Base-by-base conservation (phyloP, 2,888 invertebrate genomes). In the Lithophane leautieri region DNA sequence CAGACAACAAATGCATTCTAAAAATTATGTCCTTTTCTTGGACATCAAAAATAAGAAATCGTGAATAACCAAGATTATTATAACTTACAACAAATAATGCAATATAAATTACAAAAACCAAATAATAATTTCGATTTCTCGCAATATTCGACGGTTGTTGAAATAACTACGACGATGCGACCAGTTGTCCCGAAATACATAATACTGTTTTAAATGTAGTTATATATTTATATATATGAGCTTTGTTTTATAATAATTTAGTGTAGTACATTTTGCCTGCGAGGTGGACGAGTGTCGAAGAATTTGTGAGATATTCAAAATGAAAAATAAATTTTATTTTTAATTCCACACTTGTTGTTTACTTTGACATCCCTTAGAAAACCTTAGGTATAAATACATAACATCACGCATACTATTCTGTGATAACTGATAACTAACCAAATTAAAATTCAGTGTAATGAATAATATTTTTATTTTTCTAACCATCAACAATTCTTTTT, bases 281-380 rank as follows among this genome's bases (percentile, higher is more conserved):
- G 90, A 89, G 89, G 90, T 89, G 86, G 92, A 89, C 91, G 92
- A 87, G 91, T 90, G 91, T 92, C 91, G 89, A 92, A 93, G 91
- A 93, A 92, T 93, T 94, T 95, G 95, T 95, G 95, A 96, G 93
- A 94, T 94, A 94, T 94, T 94, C 95, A 95, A 94, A 92, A 95
- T 86, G 88, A 95, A 94, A 95, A 96, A 96, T 96, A 96, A 95
- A 96, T 94, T 95, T 96, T 96, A 96, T 96, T 96, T 96, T 96
- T 95, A 96, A 96, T 96, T 96, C 95, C 95, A 93, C 83, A 66
- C 22, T 50, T 79, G 85, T 86, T 83, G 88, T 91, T 94, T 92
- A 87, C 77, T 90, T 90, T 89, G 0, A 11, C 12, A 42, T 12
- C 47, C 84, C 22, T 11, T 0, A 42, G 4, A n/a, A 28, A 6